Base-by-base conservation (phyloP, 64 coral and sea anemone species). In the Stichodactyla mertensii region DNA sequence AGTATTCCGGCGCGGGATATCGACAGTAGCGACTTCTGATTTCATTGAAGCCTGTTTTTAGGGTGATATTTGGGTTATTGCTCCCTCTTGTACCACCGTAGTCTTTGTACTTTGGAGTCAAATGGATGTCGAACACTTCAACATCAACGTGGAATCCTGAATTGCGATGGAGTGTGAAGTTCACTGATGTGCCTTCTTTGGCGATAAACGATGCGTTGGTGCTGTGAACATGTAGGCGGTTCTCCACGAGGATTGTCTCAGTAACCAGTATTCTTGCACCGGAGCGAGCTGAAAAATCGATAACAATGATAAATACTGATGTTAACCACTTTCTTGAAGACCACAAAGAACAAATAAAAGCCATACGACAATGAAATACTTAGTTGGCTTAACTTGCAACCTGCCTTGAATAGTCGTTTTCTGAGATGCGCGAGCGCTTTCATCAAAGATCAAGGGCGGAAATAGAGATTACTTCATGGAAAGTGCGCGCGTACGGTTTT, bases 81-180 rank as follows among this genome's bases (percentile, higher is more conserved):
- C 87, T 88, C 20, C 88, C 89, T 6, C 23, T 10, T 31, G 19
- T 61, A n/a, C 86, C 93, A 61, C 91, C 87, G 24, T 88, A 88
- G 87, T 95, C 93, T 19, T 57, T 88, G 71, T 95, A 95, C 77
- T 11, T 87, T 61, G 93, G 89, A 60, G 86, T 67, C 9, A 95
- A 69, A 83, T 91, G 82, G n/a, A 36, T 87, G 15, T 91, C 26
- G 15, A 83, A 84, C 27, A 95, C 12, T 82, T 88, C 67, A 4
- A 91, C n/a, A 62, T 95, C 93, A 18, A 95, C 24, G 22, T 56
- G n/a, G 64, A 95, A 95, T 18, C 71, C 90, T 10, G 93, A 86
- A n/a, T 91, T 88, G 51, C 89, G 81, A 53, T 86, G 15, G 27
- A 95, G 55, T 16, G 80, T 78, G 27, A 78, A 59, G 19, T 16